phyloP scores from a whole-genome alignment of 2,888 invertebrate genomes.

The Hirtodrosophila alboralis region DNA sequence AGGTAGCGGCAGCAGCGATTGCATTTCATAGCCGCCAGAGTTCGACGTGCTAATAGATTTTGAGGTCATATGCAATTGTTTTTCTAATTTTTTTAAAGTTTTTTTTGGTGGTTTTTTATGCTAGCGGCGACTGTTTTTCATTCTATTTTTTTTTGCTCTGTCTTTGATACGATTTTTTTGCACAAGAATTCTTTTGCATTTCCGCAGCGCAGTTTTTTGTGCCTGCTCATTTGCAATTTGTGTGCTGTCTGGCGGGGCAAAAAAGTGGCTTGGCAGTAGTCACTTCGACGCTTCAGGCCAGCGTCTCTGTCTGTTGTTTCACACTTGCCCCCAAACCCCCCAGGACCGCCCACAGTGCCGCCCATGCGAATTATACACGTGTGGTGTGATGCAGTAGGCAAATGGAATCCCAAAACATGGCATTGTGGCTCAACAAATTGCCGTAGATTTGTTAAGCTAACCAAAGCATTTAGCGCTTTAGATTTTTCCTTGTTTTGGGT shows the following conservation, averaged over 20 bases:
- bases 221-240: constrained; percentile 68
- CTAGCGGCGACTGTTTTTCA: constrained; percentile 40
- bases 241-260: constrained; percentile 37
- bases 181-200: constrained; percentile 75
- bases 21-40: constrained; percentile 76
- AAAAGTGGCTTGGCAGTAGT: constrained; percentile 57
- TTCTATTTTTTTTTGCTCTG: constrained; percentile 23
- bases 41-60: constrained; percentile 82
- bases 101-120: constrained; percentile 20
- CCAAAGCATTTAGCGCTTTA: constrained; percentile 53
- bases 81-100: constrained; percentile 17
- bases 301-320: constrained; percentile 69
- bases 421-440: constrained; percentile 39
- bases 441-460: constrained; percentile 53
- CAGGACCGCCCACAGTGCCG: constrained; percentile 62
- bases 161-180: constrained; percentile 70
- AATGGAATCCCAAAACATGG: constrained; percentile 43
- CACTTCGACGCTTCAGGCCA: constrained; percentile 73
- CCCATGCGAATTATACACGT: constrained; percentile 18
- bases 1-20: constrained; percentile 52
- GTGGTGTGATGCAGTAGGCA: constrained; percentile 46
- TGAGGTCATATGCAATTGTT: constrained; percentile 79
- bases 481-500: constrained; percentile 43
- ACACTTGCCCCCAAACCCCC: constrained; percentile 65
- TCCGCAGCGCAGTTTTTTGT: constrained; percentile 68